These are phyloP conservation scores for Stomatorhinus ivindoensis DNA, from an alignment of 2,113 vertebrate genomes.

Conservation along the genomic window DNA sequence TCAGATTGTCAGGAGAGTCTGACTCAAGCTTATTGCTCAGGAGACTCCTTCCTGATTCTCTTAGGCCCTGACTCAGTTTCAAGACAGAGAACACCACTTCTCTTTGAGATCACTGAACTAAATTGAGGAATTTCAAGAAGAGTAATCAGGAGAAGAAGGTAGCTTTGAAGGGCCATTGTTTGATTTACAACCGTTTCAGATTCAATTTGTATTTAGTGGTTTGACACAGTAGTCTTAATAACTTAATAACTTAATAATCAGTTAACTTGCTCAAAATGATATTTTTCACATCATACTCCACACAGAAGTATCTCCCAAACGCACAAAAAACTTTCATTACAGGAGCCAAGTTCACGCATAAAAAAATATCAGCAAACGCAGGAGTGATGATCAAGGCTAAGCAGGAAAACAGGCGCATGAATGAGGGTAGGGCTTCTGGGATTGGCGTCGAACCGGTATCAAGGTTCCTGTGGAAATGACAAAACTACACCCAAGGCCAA, in stretches of 20 bases:
- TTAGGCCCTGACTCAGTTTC: neutral
- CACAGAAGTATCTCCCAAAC: neutral
- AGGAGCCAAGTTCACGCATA: neutral
- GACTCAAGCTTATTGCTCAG: neutral
- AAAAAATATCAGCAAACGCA: neutral
- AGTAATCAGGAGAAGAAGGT: neutral
- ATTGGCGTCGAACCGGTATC: neutral
- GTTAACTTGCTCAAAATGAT: neutral
- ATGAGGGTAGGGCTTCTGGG: neutral
- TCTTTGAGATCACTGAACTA: neutral
- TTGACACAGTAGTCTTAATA: neutral
- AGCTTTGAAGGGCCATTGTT: neutral
- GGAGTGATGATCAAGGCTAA: neutral
- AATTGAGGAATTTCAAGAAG: neutral
- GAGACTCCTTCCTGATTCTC: neutral
- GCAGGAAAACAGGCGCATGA: neutral
- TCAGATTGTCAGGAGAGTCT: neutral
- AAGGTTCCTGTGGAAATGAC: neutral
- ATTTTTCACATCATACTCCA: neutral
- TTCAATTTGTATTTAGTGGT: neutral
- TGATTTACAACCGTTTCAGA: neutral
- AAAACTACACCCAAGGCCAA: neutral
- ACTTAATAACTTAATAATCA: neutral
- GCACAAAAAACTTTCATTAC: neutral
- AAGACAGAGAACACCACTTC: neutral